Evolutionary conservation across 2,797 vertebrate species (phyloP), one percentile per base, ranked within the genome.

Genomic region (Decapterus maruadsi): DNA sequence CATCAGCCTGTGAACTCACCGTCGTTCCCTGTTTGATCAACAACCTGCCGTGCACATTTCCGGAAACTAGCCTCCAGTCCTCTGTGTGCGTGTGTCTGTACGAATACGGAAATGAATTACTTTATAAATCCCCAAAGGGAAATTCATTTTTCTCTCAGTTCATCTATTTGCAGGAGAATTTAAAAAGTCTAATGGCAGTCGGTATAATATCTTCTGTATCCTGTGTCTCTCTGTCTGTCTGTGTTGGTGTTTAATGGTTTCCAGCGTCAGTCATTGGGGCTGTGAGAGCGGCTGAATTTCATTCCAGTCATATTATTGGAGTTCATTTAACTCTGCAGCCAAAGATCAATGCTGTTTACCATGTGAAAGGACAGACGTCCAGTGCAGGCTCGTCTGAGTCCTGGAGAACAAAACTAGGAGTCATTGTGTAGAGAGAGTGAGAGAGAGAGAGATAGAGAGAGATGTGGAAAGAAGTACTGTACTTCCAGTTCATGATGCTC

Each of bases 11-110:
- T 67, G 43, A 85, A 68, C 31, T 60, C 67, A 68, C 48, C 68
- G 29, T 78, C 26, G 8, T 51, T 70, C 40, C 67, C 38, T 59
- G 48, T 73, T 68, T 78, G 54, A 78, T 69, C 57, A 77, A 20
- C 56, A 55, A 62, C 64, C 34, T 36, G 76, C 68, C 74, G 62
- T 72, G 62, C 62, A 75, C 60, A 62, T 80, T 84, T 68, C 62
- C 61, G 63, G 62, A 82, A 85, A 50, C 64, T 34, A 31, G 67
- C 79, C 78, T 34, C 54, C 4, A 56, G 77, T 75, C 58, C 1
- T 4, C 9, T 42, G 40, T 42, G 40, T 13, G 40, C 12, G 17
- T 43, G 43, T 34, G 42, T 64, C 50, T 22, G 34, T 36, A 26
- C 26, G 26, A 26, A 26, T 26, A 26, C 26, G 3, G 3, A 26